phyloP scores from a whole-genome alignment of 2,888 invertebrate genomes.

The Hedychridium roseum region DNA sequence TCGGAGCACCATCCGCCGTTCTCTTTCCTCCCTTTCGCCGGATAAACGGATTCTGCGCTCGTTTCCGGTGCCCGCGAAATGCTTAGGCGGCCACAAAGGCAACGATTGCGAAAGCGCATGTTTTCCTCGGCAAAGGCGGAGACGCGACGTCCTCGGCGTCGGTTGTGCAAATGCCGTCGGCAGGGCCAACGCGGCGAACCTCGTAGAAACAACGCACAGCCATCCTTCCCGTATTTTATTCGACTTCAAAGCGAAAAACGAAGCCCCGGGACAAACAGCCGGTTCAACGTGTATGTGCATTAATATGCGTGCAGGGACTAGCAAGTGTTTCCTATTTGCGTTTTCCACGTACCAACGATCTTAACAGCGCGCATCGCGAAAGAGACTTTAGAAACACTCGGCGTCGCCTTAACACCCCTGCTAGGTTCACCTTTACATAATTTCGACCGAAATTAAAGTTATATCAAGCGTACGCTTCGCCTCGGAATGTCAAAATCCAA shows the following conservation, averaged over 20 bases:
- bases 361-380: too few species aligned
- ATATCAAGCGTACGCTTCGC: too few species aligned
- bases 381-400: too few species aligned
- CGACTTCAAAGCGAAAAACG: slow-evolving; percentile 14
- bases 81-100: slow-evolving; percentile 31
- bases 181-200: slow-evolving; percentile 12
- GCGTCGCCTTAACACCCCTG: too few species aligned
- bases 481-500: too few species aligned
- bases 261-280: slow-evolving; percentile 9
- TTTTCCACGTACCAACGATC: too few species aligned
- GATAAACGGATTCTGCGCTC: slow-evolving; percentile 32
- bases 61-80: slow-evolving; percentile 21
- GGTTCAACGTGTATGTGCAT: too few species aligned
- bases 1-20: too few species aligned
- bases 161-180: background rate
- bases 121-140: slow-evolving; percentile 37
- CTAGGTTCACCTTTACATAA: too few species aligned
- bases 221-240: slow-evolving; percentile 23
- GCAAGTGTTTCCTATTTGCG: too few species aligned
- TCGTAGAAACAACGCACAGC: slow-evolving; percentile 24
- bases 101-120: slow-evolving; percentile 44
- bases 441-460: too few species aligned
- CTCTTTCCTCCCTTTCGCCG: slow-evolving; percentile 22
- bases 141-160: slow-evolving; percentile 15
- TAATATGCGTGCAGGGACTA: too few species aligned